A percentile compares a stretch with the other conserved stretches of the same genome.
These are phyloP conservation scores for Leptura quadrifasciata DNA, from an alignment of 2,888 invertebrate species.

Conservation along the genomic window DNA sequence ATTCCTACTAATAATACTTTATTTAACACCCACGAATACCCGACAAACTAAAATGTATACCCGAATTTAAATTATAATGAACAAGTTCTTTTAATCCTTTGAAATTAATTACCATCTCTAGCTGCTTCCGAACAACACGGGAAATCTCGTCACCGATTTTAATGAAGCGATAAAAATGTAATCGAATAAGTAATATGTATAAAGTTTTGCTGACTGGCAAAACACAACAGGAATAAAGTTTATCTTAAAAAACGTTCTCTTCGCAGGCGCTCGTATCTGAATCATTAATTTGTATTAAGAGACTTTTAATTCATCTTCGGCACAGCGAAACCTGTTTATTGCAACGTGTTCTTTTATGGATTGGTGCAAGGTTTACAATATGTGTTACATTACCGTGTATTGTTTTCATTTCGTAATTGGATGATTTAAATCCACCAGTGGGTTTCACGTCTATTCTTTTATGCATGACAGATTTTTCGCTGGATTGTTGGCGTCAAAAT, in stretches of 20 bases:
- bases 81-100: neutral
- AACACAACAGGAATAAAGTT: neutral
- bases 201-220: conserved; percentile 7
- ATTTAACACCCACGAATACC: no score
- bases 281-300: conserved; percentile 24
- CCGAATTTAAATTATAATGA: neutral
- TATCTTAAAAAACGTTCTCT: neutral
- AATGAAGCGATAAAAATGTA: neutral
- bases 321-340: neutral
- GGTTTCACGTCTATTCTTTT: conserved; percentile 15
- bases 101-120: neutral
- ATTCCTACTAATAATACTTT: no score
- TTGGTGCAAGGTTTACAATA: conserved; percentile 19
- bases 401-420: conserved; percentile 22
- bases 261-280: conserved; percentile 6
- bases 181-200: neutral
- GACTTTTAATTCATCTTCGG: conserved; percentile 25
- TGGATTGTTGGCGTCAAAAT: conserved; percentile 14
- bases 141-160: conserved; percentile 2
- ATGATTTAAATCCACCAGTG: conserved; percentile 12
- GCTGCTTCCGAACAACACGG: neutral
- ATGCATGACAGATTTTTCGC: conserved; percentile 2
- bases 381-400: neutral
- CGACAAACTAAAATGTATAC: no score
- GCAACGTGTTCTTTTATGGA: conserved; percentile 24